Conservation (phyloP, 2,888 invertebrate species). For the Onchidella celtica region DNA sequence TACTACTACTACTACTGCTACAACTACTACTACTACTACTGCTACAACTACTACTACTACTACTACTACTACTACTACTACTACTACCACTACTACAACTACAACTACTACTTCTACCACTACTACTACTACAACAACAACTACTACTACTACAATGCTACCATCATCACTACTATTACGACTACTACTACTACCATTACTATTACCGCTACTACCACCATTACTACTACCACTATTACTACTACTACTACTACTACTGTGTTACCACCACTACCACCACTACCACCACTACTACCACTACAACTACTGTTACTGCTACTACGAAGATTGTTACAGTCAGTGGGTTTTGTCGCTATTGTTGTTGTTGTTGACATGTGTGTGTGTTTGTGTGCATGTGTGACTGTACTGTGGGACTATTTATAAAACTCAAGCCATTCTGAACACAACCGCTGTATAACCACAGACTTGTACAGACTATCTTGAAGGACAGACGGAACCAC, state of each 20-base stretch:
- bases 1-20: slow-evolving; percentile 8
- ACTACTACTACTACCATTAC: neutral
- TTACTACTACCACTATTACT: slow-evolving; percentile 1
- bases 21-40: neutral
- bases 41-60: neutral
- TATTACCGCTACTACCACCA: neutral
- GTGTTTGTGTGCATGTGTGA: too few relatives aligned
- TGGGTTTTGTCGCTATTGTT: too few relatives aligned
- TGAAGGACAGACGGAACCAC: too few relatives aligned
- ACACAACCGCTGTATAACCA: too few relatives aligned
- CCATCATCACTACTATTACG: neutral
- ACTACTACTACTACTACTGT: neutral
- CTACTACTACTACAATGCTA: neutral
- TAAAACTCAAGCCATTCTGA: too few relatives aligned
- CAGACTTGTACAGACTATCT: too few relatives aligned
- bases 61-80: neutral
- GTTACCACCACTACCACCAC: neutral
- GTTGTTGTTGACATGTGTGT: too few relatives aligned
- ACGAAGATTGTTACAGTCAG: neutral
- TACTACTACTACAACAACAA: neutral
- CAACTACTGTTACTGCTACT: neutral
- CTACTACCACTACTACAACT: neutral
- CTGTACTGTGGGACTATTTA: too few relatives aligned
- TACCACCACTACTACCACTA: neutral
- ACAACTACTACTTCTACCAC: neutral